phyloP scores from a whole-genome alignment of 2,113 vertebrate genomes.

The Oncorhynchus tshawytscha region DNA sequence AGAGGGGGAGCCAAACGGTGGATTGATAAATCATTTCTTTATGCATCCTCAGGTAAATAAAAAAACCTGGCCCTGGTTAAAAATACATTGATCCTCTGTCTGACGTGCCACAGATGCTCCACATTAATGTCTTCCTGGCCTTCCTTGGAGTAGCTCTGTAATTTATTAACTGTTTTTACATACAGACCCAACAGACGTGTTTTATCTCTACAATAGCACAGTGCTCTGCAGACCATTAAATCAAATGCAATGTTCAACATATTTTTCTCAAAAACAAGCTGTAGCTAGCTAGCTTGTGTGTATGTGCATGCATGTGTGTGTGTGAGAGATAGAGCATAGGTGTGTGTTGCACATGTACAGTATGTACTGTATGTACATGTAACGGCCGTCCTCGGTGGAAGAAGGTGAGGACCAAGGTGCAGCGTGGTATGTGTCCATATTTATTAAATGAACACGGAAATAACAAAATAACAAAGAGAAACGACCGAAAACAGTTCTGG shows the following conservation, averaged over 20 bases:
- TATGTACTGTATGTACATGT: not conserved
- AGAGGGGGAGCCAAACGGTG: conserved; percentile 48
- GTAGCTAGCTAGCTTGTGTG: not conserved
- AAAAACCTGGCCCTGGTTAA: conserved; percentile 64
- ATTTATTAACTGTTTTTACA: conserved; percentile 59
- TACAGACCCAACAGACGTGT: conserved; percentile 39
- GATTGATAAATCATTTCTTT: conserved; percentile 77
- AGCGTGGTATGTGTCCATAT: no score
- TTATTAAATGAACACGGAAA: no score
- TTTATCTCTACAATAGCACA: conserved; percentile 10
- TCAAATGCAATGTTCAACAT: no score
- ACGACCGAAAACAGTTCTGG: no score
- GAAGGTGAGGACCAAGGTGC: no score
- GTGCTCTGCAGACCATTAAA: no score
- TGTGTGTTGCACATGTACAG: not conserved
- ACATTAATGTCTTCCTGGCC: conserved; percentile 62
- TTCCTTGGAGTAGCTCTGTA: conserved; percentile 28
- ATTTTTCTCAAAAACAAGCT: conserved; percentile 1
- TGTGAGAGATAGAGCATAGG: not conserved
- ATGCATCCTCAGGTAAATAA: conserved; percentile 76
- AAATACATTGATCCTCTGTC: conserved; percentile 57
- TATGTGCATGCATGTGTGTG: not conserved
- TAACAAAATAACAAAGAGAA: no score
- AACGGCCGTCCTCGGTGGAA: no score
- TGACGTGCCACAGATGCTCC: conserved; percentile 63